Percentiles rank a stretch among this genome's conserved stretches.
Evolutionary conservation across 1,140 invertebrate species (phyloP).

Genomic region (Bombus vancouverensis): DNA sequence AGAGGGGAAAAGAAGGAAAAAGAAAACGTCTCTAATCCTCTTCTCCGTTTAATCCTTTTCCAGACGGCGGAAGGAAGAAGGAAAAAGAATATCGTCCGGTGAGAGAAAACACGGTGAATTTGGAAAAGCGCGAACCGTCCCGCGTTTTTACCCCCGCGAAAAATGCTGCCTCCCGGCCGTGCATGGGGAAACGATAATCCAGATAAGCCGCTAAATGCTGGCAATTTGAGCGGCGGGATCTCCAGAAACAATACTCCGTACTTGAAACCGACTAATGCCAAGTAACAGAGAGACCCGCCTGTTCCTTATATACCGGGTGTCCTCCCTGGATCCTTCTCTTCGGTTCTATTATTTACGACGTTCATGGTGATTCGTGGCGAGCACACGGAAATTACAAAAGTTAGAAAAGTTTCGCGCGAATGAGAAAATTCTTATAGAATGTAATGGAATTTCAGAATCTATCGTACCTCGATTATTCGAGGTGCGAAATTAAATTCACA

Average conservation of each 20-base stretch:
- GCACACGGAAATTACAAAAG: no score
- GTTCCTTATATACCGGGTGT: slow-evolving; percentile 36
- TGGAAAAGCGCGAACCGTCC: slow-evolving; percentile 28
- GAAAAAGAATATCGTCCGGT: neutral
- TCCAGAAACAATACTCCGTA: slow-evolving; percentile 71
- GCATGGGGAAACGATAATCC: slow-evolving; percentile 64
- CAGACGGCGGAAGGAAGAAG: neutral
- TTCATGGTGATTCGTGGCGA: neutral
- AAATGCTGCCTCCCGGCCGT: neutral
- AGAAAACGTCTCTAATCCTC: slow-evolving; percentile 33
- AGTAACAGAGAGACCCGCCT: slow-evolving; percentile 8
- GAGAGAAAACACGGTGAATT: slow-evolving; percentile 10
- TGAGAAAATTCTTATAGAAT: no score
- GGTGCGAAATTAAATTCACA: no score
- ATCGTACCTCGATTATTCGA: no score
- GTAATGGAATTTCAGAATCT: no score
- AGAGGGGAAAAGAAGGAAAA: neutral
- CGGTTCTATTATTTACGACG: neutral
- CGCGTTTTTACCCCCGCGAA: slow-evolving; percentile 37
- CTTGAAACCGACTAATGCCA: slow-evolving; percentile 48
- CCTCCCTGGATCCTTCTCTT: neutral
- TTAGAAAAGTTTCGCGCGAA: no score
- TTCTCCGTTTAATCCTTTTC: slow-evolving; percentile 29
- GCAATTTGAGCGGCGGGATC: slow-evolving; percentile 69
- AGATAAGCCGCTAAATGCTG: slow-evolving; percentile 73